These are phyloP conservation scores for Liodrosophila aerea DNA, from an alignment of 2,888 invertebrate species.

Conservation along the genomic window DNA sequence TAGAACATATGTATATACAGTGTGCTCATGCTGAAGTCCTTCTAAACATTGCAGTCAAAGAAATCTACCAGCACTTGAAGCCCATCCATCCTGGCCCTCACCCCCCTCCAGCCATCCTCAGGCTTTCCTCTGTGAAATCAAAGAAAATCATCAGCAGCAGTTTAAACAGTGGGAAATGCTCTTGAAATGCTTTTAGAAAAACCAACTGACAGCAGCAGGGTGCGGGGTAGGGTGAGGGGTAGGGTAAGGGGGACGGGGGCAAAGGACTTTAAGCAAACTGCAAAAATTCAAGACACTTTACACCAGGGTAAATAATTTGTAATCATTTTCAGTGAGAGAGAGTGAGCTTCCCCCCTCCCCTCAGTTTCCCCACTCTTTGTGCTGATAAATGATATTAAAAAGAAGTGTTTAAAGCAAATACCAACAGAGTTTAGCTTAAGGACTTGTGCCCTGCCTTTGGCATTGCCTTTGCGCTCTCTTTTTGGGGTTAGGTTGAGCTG, in stretches of 20 bases:
- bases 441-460: no score
- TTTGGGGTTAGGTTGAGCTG: no score
- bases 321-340: conserved; percentile 12
- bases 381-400: conserved; percentile 14
- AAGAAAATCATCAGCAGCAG: conserved; percentile 40
- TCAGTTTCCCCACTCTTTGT: conserved; percentile 1
- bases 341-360: not conserved
- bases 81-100: conserved; percentile 6
- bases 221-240: not conserved
- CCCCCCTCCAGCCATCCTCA: not conserved
- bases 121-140: conserved; percentile 16
- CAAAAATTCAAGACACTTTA: conserved; percentile 26
- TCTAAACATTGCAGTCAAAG: conserved; percentile 14
- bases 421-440: no score
- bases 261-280: conserved; percentile 22
- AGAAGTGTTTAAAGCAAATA: conserved; percentile 8
- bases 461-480: no score
- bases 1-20: no score
- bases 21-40: not conserved
- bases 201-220: not conserved
- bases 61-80: conserved; percentile 20
- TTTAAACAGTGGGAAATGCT: conserved; percentile 30
- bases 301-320: conserved; percentile 26
- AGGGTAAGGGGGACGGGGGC: not conserved
- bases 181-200: conserved; percentile 23